Base-by-base conservation (phyloP, 2,797 vertebrate species). In the Ispidina lecontei region DNA sequence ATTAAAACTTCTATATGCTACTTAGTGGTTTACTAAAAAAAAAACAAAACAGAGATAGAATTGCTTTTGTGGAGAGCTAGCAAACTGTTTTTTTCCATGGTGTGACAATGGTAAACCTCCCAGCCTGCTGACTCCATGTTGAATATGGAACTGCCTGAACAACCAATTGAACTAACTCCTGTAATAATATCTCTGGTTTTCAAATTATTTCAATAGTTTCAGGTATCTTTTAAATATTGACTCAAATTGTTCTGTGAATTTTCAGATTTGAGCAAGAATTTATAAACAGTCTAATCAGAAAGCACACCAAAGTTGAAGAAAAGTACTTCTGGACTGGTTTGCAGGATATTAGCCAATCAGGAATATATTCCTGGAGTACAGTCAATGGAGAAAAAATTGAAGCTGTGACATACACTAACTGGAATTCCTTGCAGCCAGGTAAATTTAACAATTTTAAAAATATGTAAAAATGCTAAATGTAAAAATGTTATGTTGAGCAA, bases 181-280 rank as follows among this genome's bases (percentile, higher is more conserved):
- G 28, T 71, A 73, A 58, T 79, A n/a, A 11, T 77, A 10, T 7
- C 20, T 26, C 69, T 82, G 22, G 2, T 65, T 86, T 93, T 80
- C 39, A 63, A 9, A 67, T 65, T 67, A 55, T 80, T 65, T 91
- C 18, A 35, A 1, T 85, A 64, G 33, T 91, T 54, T 63, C 64
- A 87, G 31, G 1, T 82, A 8, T 56, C 44, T 85, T 93, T 91
- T 43, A 87, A 62, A 54, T 92, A 77, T 1, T 95, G 64, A 92
- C n/a, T 72, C 19, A 0, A 12, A 81, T 84, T 79, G 33, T 71
- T 77, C 51, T 90, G 54, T 91, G 60, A 49, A 90, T 87, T 96
- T 96, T 56, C 97, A 99, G 99, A 95, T 99, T 99, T 96, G 99
- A 99, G 81, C 99, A 99, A 97, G 98, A 98, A 87, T 99, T 98